phyloP scores from a whole-genome alignment of 2,797 vertebrate genomes.

The Smutsia temminckii region DNA sequence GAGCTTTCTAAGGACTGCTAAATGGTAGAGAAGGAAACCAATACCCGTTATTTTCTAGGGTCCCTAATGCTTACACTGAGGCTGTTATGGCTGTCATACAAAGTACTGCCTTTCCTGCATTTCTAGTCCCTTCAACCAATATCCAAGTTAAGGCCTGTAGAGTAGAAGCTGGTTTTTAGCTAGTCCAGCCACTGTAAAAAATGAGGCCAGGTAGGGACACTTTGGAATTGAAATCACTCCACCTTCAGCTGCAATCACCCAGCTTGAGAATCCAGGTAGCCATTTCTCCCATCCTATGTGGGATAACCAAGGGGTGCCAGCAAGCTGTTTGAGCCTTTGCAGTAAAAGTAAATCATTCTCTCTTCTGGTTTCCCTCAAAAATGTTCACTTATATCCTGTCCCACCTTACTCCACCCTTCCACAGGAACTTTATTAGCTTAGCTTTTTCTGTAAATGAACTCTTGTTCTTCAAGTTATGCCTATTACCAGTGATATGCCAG shows the following conservation, averaged over 20 bases:
- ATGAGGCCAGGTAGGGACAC: neutral
- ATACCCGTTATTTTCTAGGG: neutral
- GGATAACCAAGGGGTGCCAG: neutral
- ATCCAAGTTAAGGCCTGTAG: neutral
- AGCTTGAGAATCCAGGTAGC: neutral
- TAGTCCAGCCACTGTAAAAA: slow-evolving; percentile 10
- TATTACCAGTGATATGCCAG: neutral
- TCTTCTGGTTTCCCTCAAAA: slow-evolving; percentile 2
- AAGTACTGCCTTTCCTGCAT: neutral
- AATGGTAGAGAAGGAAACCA: neutral
- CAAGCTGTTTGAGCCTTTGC: neutral
- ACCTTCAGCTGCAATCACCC: neutral
- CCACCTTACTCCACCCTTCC: neutral
- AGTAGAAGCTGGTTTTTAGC: slow-evolving; percentile 6
- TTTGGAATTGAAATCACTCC: neutral
- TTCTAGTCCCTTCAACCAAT: neutral
- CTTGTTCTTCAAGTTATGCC: neutral
- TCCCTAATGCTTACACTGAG: neutral
- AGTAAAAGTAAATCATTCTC: neutral
- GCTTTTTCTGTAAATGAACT: neutral
- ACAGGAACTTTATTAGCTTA: neutral
- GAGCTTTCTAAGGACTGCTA: neutral
- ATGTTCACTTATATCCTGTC: neutral
- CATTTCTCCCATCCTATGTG: neutral
- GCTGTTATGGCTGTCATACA: neutral